Evolutionary conservation across 2,797 vertebrate species (phyloP), one percentile per base, ranked within the genome.

Genomic region (Pitangus sulphuratus): DNA sequence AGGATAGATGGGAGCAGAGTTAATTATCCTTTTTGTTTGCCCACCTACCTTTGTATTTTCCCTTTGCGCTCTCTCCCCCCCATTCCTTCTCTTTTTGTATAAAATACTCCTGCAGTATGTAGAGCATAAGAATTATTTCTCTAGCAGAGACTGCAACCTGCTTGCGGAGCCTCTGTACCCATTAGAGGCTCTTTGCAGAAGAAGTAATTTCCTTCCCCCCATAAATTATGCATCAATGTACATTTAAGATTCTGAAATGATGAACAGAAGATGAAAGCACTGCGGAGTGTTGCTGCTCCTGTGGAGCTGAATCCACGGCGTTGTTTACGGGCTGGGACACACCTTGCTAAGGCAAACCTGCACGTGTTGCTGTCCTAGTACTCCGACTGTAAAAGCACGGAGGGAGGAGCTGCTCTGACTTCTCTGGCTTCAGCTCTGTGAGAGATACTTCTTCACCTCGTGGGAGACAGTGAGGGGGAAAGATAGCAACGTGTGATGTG

Each of bases 151-250:
- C 93, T 84, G 79, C 74, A 95, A 83, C 93, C 91, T 95, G 93
- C 91, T 90, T 58, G 71, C 56, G 6, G 56, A 95, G 77, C 93
- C 93, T 94, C 65, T 53, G 45, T 97, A 65, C 51, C 96, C 94
- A 94, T 97, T 96, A 97, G 90, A 83, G 72, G 82, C 87, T 97
- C 91, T 95, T 97, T 94, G 83, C 89, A 94, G 92, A 95, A 90
- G 89, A 94, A 95, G 95, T 84, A 80, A 96, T 97, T 97, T 97
- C 91, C 95, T 96, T 84, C 65, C 95, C n/a, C 42, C 57, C 91
- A 97, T 97, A 97, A 97, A 96, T 97, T 97, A 97, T 97, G 95
- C 92, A 97, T 95, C 92, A 56, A 11, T 64, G 84, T 95, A 5
- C 96, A 84, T 94, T 96, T 84, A 82, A 30, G 94, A 95, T 97